phyloP scores from a whole-genome alignment of 2,888 invertebrate species.

The Hypsopygia costalis region DNA sequence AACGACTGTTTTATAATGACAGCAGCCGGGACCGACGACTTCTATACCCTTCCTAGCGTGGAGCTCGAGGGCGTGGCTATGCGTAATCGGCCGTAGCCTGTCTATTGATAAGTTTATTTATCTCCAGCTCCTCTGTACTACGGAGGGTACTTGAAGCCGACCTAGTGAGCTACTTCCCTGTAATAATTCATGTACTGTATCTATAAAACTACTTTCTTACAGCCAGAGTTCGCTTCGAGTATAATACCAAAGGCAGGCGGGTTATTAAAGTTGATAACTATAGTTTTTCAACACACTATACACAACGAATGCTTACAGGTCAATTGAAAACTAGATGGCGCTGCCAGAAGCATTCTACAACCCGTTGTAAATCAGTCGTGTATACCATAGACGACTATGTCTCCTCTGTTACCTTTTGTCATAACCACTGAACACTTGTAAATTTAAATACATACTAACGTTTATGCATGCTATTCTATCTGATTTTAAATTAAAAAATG shows the following conservation, averaged over 20 bases:
- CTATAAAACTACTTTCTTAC: neutral
- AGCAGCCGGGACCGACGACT: too few relatives aligned
- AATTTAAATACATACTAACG: too few relatives aligned
- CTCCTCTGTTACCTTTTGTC: neutral
- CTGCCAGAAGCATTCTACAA: neutral
- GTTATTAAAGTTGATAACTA: neutral
- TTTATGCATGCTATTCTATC: too few relatives aligned
- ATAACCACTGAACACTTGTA: slow-evolving; percentile 6
- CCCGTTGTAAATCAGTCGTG: neutral
- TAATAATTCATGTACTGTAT: neutral
- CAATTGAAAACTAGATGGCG: neutral
- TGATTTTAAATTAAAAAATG: too few relatives aligned
- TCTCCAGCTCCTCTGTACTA: too few relatives aligned
- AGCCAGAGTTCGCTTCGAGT: neutral
- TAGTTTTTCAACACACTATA: neutral
- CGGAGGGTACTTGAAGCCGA: too few relatives aligned
- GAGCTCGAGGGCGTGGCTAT: too few relatives aligned
- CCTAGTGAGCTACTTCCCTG: too few relatives aligned
- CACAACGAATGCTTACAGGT: neutral
- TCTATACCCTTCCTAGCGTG: too few relatives aligned
- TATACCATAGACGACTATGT: neutral
- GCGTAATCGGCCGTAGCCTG: too few relatives aligned
- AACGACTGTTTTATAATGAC: too few relatives aligned
- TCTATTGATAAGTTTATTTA: too few relatives aligned
- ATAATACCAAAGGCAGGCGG: neutral